Percentiles rank a stretch among this genome's conserved stretches.
Conservation (phyloP, 2,797 vertebrate genomes). For the Capromys pilorides region DNA sequence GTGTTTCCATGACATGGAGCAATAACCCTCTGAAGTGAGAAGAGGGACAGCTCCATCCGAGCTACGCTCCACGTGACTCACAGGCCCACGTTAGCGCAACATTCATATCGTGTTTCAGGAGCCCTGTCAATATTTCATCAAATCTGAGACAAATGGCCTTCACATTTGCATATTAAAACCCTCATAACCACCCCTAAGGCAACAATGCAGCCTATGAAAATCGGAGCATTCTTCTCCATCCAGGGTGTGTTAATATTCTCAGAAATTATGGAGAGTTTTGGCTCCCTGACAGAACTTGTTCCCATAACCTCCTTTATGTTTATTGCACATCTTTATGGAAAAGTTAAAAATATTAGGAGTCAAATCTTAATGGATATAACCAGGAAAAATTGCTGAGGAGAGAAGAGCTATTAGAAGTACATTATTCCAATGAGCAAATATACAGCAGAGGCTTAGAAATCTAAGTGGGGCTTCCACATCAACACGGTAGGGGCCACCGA, state of each 20-base stretch:
- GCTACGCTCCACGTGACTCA: background rate
- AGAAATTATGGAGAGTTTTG: background rate
- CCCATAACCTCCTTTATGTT: background rate
- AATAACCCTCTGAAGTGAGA: background rate
- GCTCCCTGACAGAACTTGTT: conserved; percentile 8
- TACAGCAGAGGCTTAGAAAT: rapidly evolving
- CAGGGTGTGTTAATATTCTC: background rate
- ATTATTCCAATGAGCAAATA: background rate
- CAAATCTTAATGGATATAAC: conserved; percentile 39
- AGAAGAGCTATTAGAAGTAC: background rate
- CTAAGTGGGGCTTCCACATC: rapidly evolving
- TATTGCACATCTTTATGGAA: conserved; percentile 65
- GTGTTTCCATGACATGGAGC: conserved; percentile 43
- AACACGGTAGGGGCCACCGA: no score
- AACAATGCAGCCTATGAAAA: conserved; percentile 5
- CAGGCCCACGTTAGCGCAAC: background rate
- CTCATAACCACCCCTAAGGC: conserved; percentile 29
- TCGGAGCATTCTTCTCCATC: background rate
- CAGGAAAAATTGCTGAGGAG: background rate
- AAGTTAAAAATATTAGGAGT: conserved; percentile 52
- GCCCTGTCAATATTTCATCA: conserved; percentile 48
- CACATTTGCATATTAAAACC: conserved; percentile 37
- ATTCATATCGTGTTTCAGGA: conserved; percentile 6
- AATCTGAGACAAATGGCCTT: conserved; percentile 62
- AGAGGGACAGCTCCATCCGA: background rate